These are phyloP conservation scores for Drosophila mojavensis DNA, from an alignment of 1,140 invertebrate genomes.

Conservation along the genomic window DNA sequence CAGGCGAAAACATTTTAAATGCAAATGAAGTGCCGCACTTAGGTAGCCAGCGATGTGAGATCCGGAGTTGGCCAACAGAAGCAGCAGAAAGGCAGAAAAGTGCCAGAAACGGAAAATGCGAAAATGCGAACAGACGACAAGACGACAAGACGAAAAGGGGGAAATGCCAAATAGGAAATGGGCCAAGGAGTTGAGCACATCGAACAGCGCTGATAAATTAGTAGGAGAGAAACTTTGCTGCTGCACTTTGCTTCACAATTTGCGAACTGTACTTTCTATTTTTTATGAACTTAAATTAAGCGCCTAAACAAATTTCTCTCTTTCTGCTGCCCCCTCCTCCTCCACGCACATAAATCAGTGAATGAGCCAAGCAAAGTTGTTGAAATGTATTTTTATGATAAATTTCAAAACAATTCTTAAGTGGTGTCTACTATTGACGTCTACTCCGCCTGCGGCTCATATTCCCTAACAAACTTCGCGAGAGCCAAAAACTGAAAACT, in stretches of 20 bases:
- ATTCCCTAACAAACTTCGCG: constrained; percentile 49
- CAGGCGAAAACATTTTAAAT: constrained; percentile 79
- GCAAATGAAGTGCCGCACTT: constrained; percentile 80
- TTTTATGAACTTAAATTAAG: constrained; percentile 68
- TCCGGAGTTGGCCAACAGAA: constrained; percentile 17
- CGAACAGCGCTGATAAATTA: constrained; percentile 69
- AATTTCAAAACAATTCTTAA: constrained; percentile 73
- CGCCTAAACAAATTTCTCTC: constrained; percentile 42
- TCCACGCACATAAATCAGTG: constrained; percentile 12
- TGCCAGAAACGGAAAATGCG: background rate
- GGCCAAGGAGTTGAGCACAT: constrained; percentile 25
- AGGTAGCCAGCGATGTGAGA: constrained; percentile 56
- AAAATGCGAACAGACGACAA: background rate
- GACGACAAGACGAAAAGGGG: background rate
- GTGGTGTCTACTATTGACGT: constrained; percentile 16
- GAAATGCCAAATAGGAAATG: constrained; percentile 5
- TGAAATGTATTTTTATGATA: constrained; percentile 64
- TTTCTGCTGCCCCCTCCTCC: background rate
- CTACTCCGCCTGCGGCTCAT: constrained; percentile 65
- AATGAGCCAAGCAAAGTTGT: constrained; percentile 65
- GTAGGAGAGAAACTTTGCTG: constrained; percentile 25
- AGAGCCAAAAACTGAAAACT: constrained; percentile 44
- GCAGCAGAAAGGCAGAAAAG: background rate
- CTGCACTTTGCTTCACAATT: constrained; percentile 26
- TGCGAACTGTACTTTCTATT: constrained; percentile 56